Conservation (phyloP, 1,140 invertebrate genomes). For the Drosophila tropicalis region DNA sequence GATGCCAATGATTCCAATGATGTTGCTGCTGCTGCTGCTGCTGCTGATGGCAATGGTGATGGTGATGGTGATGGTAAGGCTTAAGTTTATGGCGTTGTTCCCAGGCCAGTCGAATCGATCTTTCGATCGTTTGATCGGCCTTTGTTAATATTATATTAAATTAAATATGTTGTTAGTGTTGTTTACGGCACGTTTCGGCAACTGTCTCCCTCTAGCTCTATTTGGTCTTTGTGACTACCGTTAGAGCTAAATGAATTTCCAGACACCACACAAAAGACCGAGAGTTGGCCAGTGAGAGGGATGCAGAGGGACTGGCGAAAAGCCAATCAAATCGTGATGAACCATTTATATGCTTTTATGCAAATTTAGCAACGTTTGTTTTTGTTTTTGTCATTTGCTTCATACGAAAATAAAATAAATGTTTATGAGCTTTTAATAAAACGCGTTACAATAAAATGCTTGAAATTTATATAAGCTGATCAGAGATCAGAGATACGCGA, state of each 20-base stretch:
- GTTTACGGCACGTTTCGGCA: constrained; percentile 61
- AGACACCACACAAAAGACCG: constrained; percentile 56
- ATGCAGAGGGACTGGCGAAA: constrained; percentile 35
- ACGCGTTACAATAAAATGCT: constrained; percentile 77
- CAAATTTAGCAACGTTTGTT: constrained; percentile 46
- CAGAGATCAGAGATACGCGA: neutral
- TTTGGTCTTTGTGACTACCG: constrained; percentile 61
- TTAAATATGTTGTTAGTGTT: constrained; percentile 76
- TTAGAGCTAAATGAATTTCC: constrained; percentile 67
- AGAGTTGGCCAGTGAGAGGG: neutral
- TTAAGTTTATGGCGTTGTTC: constrained; percentile 68
- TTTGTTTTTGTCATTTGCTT: constrained; percentile 27
- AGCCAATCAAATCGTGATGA: constrained; percentile 67
- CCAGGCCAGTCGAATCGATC: constrained; percentile 57
- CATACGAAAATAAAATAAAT: constrained; percentile 80
- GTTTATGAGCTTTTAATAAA: constrained; percentile 82
- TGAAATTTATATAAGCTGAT: constrained; percentile 76
- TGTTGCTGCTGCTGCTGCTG: constrained; percentile 14
- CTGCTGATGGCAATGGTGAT: constrained; percentile 24
- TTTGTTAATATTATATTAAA: constrained; percentile 82
- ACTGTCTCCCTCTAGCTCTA: constrained; percentile 7
- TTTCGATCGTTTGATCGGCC: constrained; percentile 31
- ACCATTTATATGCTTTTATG: constrained; percentile 80
- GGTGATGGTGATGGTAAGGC: constrained; percentile 26
- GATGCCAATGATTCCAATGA: neutral